phyloP scores from a whole-genome alignment of 1,140 invertebrate species.

The Capitella teleta region DNA sequence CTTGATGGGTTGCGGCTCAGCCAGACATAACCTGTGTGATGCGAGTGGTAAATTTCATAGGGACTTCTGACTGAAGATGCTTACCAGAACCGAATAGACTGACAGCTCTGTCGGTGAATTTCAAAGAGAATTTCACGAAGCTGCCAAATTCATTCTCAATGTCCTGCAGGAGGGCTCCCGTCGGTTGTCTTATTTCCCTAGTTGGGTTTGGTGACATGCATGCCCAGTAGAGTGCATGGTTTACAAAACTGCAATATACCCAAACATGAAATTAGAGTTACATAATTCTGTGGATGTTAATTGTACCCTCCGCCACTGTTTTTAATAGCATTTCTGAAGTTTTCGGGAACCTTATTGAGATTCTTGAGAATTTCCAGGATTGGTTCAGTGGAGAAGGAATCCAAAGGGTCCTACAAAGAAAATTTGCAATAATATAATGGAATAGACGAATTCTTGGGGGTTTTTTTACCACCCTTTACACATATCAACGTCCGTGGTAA shows the following conservation, averaged over 20 bases:
- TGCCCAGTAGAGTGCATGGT: constrained; percentile 30
- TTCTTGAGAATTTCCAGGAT: too few relatives aligned
- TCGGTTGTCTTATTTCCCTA: constrained; percentile 9
- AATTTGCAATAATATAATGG: too few relatives aligned
- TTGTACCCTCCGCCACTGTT: too few relatives aligned
- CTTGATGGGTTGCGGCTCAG: constrained; percentile 19
- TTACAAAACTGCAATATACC: constrained; percentile 21
- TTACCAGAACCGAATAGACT: constrained; percentile 31
- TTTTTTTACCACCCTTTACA: too few relatives aligned
- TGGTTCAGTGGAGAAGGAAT: too few relatives aligned
- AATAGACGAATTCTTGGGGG: too few relatives aligned
- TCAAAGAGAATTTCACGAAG: constrained; percentile 18
- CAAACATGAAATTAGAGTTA: neutral
- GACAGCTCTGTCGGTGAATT: constrained; percentile 22
- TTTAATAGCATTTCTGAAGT: too few relatives aligned
- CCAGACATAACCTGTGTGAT: constrained; percentile 29
- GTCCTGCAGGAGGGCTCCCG: constrained; percentile 9
- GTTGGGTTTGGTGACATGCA: constrained; percentile 26
- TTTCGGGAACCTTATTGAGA: too few relatives aligned
- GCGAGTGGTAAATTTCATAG: neutral
- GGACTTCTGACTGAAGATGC: neutral
- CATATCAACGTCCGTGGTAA: too few relatives aligned
- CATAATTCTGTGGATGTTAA: neutral
- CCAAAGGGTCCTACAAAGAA: too few relatives aligned
- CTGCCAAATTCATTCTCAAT: constrained; percentile 16